phyloP scores from a whole-genome alignment of 2,797 vertebrate species.

The Artibeus lituratus region DNA sequence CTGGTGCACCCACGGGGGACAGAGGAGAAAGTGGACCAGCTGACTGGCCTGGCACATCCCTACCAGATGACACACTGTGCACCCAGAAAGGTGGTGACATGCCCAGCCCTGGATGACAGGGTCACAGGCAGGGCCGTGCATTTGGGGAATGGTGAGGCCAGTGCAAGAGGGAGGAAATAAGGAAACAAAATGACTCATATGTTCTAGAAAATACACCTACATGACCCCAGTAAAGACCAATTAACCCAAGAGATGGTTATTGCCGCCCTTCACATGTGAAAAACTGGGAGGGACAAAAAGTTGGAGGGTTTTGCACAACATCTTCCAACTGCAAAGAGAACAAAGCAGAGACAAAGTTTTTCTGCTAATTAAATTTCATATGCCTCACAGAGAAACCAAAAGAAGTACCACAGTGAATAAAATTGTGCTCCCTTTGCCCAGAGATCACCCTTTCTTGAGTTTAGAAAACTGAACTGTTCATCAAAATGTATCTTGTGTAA shows the following conservation, averaged over 20 bases:
- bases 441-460: neutral
- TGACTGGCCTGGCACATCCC: accelerated
- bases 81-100: neutral
- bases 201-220: neutral
- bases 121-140: accelerated
- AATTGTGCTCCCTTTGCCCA: neutral
- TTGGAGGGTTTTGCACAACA: neutral
- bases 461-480: neutral
- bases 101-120: too few relatives aligned
- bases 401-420: neutral
- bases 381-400: neutral
- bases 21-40: accelerated
- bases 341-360: neutral
- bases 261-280: neutral
- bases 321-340: neutral
- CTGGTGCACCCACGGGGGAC: accelerated
- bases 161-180: too few relatives aligned
- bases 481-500: neutral
- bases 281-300: neutral
- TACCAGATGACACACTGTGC: accelerated
- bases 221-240: neutral
- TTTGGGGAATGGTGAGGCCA: neutral
- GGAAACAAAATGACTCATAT: accelerated
- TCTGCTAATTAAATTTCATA: neutral
- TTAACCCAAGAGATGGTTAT: neutral